Conservation (phyloP, 2,113 vertebrate species). For the Bubo blakistoni region DNA sequence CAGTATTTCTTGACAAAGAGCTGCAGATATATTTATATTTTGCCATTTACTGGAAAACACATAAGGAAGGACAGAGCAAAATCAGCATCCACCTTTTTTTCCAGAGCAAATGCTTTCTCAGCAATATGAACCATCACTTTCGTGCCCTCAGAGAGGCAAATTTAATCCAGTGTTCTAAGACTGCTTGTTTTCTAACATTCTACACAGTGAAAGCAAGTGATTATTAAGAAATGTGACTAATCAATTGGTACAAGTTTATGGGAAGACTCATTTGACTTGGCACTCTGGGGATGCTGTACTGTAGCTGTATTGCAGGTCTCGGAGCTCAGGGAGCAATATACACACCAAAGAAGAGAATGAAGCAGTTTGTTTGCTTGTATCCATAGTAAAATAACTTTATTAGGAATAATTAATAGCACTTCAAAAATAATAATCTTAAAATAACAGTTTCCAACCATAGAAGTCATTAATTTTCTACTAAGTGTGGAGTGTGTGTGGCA, state of each 20-base stretch:
- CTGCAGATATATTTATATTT: background rate
- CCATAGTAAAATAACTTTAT: background rate
- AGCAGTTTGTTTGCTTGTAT: background rate
- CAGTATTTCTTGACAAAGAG: background rate
- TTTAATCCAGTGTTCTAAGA: background rate
- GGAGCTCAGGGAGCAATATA: background rate
- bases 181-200: background rate
- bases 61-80: background rate
- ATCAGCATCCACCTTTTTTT: background rate
- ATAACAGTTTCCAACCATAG: background rate
- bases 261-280: background rate
- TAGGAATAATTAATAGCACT: background rate
- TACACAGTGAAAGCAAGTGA: background rate
- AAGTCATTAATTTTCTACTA: slow-evolving; percentile 14
- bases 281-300: background rate
- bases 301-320: background rate
- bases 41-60: background rate
- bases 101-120: background rate
- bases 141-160: background rate
- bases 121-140: background rate
- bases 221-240: slow-evolving; percentile 8
- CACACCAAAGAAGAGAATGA: background rate
- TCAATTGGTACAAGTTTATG: background rate
- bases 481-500: background rate
- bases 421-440: slow-evolving; percentile 13